These are phyloP conservation scores for Nomia melanderi DNA, from an alignment of 1,140 invertebrate genomes.

Conservation along the genomic window DNA sequence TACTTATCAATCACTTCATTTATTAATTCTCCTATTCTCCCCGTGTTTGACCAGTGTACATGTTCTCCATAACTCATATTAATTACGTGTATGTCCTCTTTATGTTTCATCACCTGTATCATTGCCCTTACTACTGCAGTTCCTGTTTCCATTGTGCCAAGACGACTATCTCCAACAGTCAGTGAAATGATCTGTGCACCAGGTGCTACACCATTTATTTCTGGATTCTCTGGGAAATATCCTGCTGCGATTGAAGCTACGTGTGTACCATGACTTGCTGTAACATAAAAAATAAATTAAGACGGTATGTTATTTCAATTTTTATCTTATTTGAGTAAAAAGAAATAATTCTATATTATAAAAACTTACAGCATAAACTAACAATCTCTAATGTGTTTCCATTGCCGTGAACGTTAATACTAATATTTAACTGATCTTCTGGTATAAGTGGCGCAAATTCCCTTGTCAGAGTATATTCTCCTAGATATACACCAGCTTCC, in stretches of 20 bases:
- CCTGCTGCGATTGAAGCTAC: conserved; percentile 97
- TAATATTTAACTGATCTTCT: conserved; percentile 92
- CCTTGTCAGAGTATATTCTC: conserved; percentile 92
- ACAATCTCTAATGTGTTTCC: conserved; percentile 97
- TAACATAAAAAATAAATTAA: conserved; percentile 44
- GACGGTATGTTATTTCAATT: not conserved
- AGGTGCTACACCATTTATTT: conserved; percentile 96
- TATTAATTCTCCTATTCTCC: conserved; percentile 92
- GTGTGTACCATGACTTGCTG: conserved; percentile 97
- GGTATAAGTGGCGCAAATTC: conserved; percentile 90
- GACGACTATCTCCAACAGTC: conserved; percentile 93
- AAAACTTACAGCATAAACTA: conserved; percentile 92
- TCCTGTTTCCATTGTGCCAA: conserved; percentile 98
- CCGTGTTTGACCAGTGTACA: conserved; percentile 93
- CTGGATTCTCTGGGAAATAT: conserved; percentile 93
- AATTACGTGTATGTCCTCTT: conserved; percentile 89
- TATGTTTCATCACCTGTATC: conserved; percentile 89
- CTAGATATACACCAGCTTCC: conserved; percentile 87
- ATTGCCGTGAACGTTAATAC: conserved; percentile 95
- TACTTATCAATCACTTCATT: conserved; percentile 96
- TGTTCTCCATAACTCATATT: conserved; percentile 99
- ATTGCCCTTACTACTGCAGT: conserved; percentile 94
- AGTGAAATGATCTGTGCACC: conserved; percentile 97
- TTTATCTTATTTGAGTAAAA: not conserved
- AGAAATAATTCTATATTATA: not conserved